Evolutionary conservation across 2,797 vertebrate species (phyloP), one percentile per base, ranked within the genome.

Genomic region (Trichosurus vulpecula): DNA sequence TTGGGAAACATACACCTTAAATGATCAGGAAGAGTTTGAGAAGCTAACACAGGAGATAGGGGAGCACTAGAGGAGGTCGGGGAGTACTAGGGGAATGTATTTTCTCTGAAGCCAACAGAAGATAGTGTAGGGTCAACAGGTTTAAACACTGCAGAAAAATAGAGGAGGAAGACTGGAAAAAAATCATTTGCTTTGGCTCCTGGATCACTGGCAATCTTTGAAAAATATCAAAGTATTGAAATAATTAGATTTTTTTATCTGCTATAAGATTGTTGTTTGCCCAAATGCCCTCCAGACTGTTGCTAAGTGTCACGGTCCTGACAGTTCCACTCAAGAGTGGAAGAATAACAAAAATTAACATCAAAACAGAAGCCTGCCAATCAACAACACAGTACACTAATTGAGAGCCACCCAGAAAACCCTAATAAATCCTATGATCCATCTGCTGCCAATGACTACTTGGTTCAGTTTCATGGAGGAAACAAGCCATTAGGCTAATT

Each of bases 241-340:
- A 74, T n/a, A n/a, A 66, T n/a, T n/a, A 74, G 16, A n/a, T 66
- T 66, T 93, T 96, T 94, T 30, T 0, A 47, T 95, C 57, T 25
- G 25, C 61, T 92, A 94, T 19, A 66, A 97, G 93, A 47, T 14
- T 27, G 89, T 94, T 94, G 91, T 57, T 35, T 94, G 94, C 89
- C 91, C 96, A 91, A 94, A 91, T 57, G 89, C 92, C 95, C 93
- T 92, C 6, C 0, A 31, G 52, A 41, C 29, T 56, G 35, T 93
- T 29, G 89, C 51, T 55, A 94, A 95, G 95, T 95, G 93, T 95
- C 35, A 93, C 54, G 90, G 91, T 52, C 90, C 47, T 57, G 93
- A 90, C 57, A 92, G 58, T 96, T 90, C 47, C n/a, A 95, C 74
- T 92, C 91, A 93, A 96, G 92, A 95, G 52, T 19, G 91, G 3